phyloP scores from a whole-genome alignment of 1,140 invertebrate genomes.

The Monomorium pharaonis region DNA sequence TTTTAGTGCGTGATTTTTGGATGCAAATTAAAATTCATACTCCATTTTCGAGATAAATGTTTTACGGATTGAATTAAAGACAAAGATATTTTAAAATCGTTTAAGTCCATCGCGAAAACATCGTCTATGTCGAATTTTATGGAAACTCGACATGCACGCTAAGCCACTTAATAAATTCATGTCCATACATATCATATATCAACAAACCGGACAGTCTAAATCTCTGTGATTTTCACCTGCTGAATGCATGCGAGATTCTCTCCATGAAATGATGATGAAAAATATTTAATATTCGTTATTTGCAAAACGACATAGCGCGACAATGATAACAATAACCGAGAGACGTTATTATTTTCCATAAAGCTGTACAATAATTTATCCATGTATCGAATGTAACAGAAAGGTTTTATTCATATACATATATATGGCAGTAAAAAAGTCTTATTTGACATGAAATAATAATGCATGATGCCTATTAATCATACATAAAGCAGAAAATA shows the following conservation, averaged over 20 bases:
- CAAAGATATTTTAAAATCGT: neutral
- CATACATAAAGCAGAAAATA: neutral
- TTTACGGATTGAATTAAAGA: neutral
- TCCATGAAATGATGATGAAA: neutral
- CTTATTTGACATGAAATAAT: neutral
- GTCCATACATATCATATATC: slow-evolving; percentile 17
- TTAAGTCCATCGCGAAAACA: neutral
- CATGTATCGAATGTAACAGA: neutral
- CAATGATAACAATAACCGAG: slow-evolving; percentile 14
- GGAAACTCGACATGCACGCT: neutral
- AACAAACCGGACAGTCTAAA: slow-evolving; percentile 5
- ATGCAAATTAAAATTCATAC: neutral
- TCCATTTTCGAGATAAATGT: neutral
- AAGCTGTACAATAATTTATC: slow-evolving; percentile 18
- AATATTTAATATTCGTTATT: slow-evolving; percentile 28
- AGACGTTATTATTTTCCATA: slow-evolving; percentile 13
- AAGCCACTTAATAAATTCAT: slow-evolving; percentile 39
- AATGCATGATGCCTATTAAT: slow-evolving; percentile 5
- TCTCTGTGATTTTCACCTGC: neutral
- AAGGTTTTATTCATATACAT: neutral
- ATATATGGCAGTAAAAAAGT: neutral
- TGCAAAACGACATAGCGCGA: neutral
- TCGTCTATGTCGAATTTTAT: neutral
- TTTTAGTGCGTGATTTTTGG: neutral
- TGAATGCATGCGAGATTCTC: slow-evolving; percentile 4